Evolutionary conservation across 2,888 invertebrate genomes (phyloP).

Genomic region (Notodonta dromedarius): DNA sequence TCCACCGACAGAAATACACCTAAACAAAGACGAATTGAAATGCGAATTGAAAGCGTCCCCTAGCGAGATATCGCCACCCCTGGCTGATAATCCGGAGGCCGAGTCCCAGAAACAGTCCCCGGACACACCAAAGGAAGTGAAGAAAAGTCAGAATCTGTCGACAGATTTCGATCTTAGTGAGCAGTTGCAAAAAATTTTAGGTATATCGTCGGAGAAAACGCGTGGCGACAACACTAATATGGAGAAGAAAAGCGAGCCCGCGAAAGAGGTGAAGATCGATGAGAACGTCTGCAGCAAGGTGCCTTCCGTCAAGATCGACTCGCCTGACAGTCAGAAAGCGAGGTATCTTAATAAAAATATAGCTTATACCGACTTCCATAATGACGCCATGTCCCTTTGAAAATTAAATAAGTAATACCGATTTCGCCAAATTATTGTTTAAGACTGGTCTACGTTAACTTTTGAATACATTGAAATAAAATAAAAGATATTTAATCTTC

Average conservation of each 20-base stretch:
- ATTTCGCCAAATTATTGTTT: too few species aligned
- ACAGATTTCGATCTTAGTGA: conserved; percentile 81
- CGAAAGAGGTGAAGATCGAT: conserved; percentile 74
- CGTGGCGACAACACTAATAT: conserved; percentile 54
- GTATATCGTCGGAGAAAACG: conserved; percentile 78
- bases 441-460: too few species aligned
- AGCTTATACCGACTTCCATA: too few species aligned
- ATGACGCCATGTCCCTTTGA: too few species aligned
- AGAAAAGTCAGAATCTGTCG: conserved; percentile 79
- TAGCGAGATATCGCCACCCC: conserved; percentile 76
- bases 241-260: conserved; percentile 69
- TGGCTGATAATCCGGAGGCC: conserved; percentile 62
- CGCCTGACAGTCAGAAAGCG: conserved; percentile 72
- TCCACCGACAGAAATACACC: conserved; percentile 76
- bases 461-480: too few species aligned
- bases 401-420: too few species aligned
- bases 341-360: conserved; percentile 52
- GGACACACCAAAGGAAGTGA: conserved; percentile 74
- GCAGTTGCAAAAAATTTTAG: conserved; percentile 78
- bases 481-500: too few species aligned
- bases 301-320: conserved; percentile 80
- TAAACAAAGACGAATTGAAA: conserved; percentile 65
- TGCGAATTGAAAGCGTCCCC: conserved; percentile 71
- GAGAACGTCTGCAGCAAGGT: conserved; percentile 61
- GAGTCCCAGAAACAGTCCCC: conserved; percentile 77